Base-by-base conservation (phyloP, 2,888 invertebrate genomes). In the Tetrapedia diversipes region DNA sequence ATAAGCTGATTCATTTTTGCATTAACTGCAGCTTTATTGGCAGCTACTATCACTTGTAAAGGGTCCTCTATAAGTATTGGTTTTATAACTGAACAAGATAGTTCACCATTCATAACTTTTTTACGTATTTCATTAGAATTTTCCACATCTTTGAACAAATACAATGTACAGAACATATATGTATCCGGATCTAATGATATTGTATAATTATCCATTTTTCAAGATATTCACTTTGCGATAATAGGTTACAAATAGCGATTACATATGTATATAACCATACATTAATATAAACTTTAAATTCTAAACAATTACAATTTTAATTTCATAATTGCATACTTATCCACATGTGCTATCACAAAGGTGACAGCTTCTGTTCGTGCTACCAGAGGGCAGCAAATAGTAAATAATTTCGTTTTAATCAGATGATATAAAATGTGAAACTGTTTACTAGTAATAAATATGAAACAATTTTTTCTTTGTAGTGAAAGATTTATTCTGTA, bases 1-100 rank as follows among this genome's bases (percentile, higher is more conserved):
- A 94, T 93, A 88, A 95, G 91, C 41, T 89, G 91, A 14, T 90
- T 89, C 1, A 87, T 88, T 83, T 93, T 93, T 59, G 93, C 92
- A 1, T 93, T 92, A 0, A 94, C 83, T 0, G 93, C 92, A 2
- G 96, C 95, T 88, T 94, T 94, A 87, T 96, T 96, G 0, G 95
- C 95, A 0, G 96, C 95, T 8, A 95, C 93, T 0, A 93, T 92
- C 11, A 95, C 90, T 91, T 94, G 94, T 82, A 94, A 94, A 3
- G 94, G 93, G 87, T 95, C 94, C 47, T 93, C 78, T 76, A 96
- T 93, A 65, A 95, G 88, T 67, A 89, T 90, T 1, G 95, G 94
- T 87, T 95, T 95, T 39, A 95, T 91, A 3, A 94, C 91, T 59
- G 94, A 93, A 88, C 95, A 95, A 68, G 93, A 91, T 89, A 95